Percentiles rank a stretch among this genome's conserved stretches.
Evolutionary conservation across 35 echinoderm and acorn worm genomes (phyloP).

Genomic region (Lytechinus variegatus): DNA sequence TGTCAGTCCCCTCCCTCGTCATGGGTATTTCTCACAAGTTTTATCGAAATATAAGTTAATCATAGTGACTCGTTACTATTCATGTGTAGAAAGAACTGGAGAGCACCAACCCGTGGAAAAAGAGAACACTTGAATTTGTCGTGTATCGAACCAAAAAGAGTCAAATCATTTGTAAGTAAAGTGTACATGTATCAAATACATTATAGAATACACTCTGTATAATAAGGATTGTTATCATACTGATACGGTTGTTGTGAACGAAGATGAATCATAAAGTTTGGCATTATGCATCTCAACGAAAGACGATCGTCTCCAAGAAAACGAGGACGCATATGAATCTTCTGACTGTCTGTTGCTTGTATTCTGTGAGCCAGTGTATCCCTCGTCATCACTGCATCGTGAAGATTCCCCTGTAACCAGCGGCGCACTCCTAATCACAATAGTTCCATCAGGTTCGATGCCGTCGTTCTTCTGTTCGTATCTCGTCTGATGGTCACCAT

Average conservation of each 20-base stretch:
- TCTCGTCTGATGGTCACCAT: background rate
- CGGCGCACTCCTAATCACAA: background rate
- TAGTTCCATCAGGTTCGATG: background rate
- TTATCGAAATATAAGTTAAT: too few relatives aligned
- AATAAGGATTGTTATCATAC: background rate
- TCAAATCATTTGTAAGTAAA: too few relatives aligned
- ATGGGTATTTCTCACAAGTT: too few relatives aligned
- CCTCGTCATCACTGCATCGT: background rate
- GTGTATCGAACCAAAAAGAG: too few relatives aligned
- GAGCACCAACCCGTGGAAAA: too few relatives aligned
- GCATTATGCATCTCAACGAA: background rate
- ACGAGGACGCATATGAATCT: background rate
- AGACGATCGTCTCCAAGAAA: background rate
- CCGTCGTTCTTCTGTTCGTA: background rate
- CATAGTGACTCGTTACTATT: too few relatives aligned
- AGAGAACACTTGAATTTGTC: too few relatives aligned
- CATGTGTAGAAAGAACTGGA: too few relatives aligned
- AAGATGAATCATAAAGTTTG: background rate
- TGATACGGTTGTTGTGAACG: background rate
- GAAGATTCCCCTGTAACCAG: background rate
- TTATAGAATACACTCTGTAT: too few relatives aligned
- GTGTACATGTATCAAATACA: too few relatives aligned
- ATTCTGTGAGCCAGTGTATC: background rate
- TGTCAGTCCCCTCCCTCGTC: too few relatives aligned
- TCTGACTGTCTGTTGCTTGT: background rate